phyloP scores from a whole-genome alignment of 2,888 invertebrate genomes.

The Pseudolycoriella hygida region DNA sequence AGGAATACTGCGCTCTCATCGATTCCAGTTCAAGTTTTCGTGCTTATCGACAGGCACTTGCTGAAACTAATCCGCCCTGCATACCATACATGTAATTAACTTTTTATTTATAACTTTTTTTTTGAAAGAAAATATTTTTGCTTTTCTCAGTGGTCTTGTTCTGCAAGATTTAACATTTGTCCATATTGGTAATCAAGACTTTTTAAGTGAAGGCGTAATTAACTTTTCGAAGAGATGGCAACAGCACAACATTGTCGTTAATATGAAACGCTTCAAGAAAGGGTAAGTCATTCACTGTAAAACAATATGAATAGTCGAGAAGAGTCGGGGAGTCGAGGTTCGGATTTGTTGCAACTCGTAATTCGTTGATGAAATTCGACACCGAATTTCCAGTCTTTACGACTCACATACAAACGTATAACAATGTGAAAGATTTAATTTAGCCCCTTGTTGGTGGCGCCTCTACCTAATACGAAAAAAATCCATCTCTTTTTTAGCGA shows the following conservation, averaged over 20 bases:
- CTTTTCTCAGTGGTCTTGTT: conserved; percentile 67
- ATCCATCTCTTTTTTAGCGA: no score
- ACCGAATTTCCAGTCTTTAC: no score
- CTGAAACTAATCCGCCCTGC: conserved; percentile 92
- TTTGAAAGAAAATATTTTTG: background rate
- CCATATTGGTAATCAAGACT: conserved; percentile 90
- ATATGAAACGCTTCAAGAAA: conserved; percentile 94
- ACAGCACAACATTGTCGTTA: conserved; percentile 94
- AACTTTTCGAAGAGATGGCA: conserved; percentile 99
- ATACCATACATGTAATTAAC: conserved; percentile 92
- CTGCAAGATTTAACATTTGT: conserved; percentile 98
- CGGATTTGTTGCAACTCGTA: no score
- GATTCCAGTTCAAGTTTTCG: conserved; percentile 97
- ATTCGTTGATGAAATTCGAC: no score
- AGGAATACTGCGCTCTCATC: conserved; percentile 89
- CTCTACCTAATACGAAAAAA: no score
- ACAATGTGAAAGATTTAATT: no score
- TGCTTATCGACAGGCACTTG: conserved; percentile 86
- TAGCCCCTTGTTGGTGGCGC: no score
- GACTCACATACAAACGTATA: no score
- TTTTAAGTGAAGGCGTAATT: conserved; percentile 67
- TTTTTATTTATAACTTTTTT: background rate
- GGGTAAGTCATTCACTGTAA: conserved; percentile 46
- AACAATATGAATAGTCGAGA: background rate
- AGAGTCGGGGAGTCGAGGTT: no score